Conservation (phyloP, 2,888 invertebrate genomes). For the Dasypogon diadema region DNA sequence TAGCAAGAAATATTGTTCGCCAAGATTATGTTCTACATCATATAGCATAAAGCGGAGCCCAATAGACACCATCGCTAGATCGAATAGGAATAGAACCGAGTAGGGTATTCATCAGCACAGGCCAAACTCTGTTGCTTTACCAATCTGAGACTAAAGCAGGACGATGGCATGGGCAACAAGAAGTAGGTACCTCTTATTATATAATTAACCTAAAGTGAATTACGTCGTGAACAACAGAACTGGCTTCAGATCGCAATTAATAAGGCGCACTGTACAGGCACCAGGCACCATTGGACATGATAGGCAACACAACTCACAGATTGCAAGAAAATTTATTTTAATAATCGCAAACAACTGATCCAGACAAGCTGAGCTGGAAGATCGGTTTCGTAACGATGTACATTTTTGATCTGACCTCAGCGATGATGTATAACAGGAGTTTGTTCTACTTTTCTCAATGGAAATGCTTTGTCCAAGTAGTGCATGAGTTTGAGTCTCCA, state of each 20-base stretch:
- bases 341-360: conserved; percentile 54
- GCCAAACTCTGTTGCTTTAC: conserved; percentile 24
- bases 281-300: conserved; percentile 47
- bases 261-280: conserved; percentile 52
- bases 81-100: conserved; percentile 32
- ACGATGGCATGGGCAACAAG: conserved; percentile 52
- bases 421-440: conserved; percentile 51
- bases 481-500: too few species aligned
- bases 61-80: conserved; percentile 37
- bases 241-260: conserved; percentile 56
- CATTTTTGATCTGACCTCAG: conserved; percentile 46
- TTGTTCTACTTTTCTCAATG: conserved; percentile 50
- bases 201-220: conserved; percentile 57
- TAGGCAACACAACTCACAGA: conserved; percentile 48
- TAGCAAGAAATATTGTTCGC: conserved; percentile 54
- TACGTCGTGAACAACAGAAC: conserved; percentile 57
- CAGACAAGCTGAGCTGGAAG: conserved; percentile 42
- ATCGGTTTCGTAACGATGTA: conserved; percentile 50
- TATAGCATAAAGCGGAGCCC: conserved; percentile 45
- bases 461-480: neutral
- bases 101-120: conserved; percentile 45
- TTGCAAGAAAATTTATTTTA: conserved; percentile 55
- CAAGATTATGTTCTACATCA: conserved; percentile 56
- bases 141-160: conserved; percentile 42
- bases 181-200: conserved; percentile 54